Evolutionary conservation across 2,797 vertebrate species (phyloP).

Genomic region (Antennarius maculatus): DNA sequence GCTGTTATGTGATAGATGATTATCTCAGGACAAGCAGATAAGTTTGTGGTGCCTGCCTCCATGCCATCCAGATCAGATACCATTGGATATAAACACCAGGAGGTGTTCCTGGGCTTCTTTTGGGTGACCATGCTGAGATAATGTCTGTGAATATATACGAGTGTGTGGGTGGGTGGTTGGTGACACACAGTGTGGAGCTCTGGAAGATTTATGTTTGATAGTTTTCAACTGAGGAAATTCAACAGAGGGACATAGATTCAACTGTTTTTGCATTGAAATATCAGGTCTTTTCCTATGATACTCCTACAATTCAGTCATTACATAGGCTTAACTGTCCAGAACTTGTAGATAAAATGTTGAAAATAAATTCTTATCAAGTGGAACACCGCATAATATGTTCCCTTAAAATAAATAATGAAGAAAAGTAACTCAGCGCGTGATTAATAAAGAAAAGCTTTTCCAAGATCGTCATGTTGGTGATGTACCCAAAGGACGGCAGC

Average conservation of each 20-base stretch:
- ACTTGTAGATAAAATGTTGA: too few species aligned
- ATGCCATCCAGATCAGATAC: slow-evolving; percentile 16
- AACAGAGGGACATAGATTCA: neutral
- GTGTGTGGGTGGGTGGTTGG: slow-evolving; percentile 1
- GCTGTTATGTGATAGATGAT: slow-evolving; percentile 20
- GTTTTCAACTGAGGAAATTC: neutral
- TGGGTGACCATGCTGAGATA: neutral
- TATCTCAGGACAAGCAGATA: slow-evolving; percentile 28
- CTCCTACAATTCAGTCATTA: too few species aligned
- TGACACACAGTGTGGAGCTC: neutral
- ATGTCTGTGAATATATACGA: neutral
- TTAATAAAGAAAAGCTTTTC: neutral
- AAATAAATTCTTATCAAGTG: too few species aligned
- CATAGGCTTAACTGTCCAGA: too few species aligned
- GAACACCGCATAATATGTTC: too few species aligned
- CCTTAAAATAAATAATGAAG: neutral
- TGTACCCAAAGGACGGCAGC: too few species aligned
- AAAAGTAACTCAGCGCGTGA: neutral
- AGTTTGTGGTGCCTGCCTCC: neutral
- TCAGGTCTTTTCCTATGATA: too few species aligned
- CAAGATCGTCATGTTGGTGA: too few species aligned
- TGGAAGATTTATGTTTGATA: neutral
- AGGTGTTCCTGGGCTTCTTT: neutral
- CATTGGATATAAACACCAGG: slow-evolving; percentile 36
- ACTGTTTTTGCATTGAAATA: too few species aligned